phyloP scores from a whole-genome alignment of 2,888 invertebrate species.

The Calameuta filiformis region DNA sequence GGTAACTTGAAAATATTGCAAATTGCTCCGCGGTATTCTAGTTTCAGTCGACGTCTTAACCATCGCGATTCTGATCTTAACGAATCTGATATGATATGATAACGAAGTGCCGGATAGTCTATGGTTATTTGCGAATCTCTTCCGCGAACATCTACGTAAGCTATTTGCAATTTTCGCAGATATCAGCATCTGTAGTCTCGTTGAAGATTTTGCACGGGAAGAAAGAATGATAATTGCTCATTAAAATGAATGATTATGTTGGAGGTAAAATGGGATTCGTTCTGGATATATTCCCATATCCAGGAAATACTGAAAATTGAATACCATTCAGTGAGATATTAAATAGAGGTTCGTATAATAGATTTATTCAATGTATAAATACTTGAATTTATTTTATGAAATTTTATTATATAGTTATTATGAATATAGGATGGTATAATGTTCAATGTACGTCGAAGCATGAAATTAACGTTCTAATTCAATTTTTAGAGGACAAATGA shows the following conservation, averaged over 20 bases:
- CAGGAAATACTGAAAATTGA: not conserved
- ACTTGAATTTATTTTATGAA: not conserved
- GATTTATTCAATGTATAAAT: not conserved
- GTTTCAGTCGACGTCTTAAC: not conserved
- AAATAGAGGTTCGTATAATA: not conserved
- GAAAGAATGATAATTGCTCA: not conserved
- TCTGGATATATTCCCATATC: not conserved
- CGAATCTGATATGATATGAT: conserved; percentile 1
- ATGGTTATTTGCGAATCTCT: not conserved
- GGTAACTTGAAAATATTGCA: conserved; percentile 54
- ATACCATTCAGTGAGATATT: not conserved
- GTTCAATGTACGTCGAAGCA: not conserved
- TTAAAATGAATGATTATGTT: not conserved
- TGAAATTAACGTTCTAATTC: conserved; percentile 19
- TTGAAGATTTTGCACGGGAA: not conserved
- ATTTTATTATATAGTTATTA: not conserved
- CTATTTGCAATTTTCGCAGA: not conserved
- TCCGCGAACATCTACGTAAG: not conserved
- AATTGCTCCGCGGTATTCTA: conserved; percentile 38
- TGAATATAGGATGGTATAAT: not conserved
- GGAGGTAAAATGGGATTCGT: not conserved
- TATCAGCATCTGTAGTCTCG: not conserved
- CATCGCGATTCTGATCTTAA: conserved; percentile 7
- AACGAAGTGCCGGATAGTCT: conserved; percentile 2
- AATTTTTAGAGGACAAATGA: conserved; percentile 25